These are phyloP conservation scores for Macaca mulatta DNA, from an alignment of 2,113 vertebrate species.

Conservation along the genomic window DNA sequence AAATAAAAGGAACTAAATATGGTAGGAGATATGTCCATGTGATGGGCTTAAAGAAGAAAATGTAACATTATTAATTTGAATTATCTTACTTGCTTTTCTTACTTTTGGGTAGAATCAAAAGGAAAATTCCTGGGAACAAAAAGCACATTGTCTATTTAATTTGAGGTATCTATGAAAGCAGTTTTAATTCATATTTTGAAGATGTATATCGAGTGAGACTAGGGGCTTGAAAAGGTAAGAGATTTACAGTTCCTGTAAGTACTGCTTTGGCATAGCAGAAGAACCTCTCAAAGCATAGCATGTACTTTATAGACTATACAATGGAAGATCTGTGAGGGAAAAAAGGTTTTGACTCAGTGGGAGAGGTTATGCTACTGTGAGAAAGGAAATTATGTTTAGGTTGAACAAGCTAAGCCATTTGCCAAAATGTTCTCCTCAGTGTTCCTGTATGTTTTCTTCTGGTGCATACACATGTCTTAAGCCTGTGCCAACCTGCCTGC, in stretches of 20 bases:
- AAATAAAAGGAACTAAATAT: background rate
- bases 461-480: rapidly evolving
- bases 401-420: background rate
- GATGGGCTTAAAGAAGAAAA: background rate
- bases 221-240: background rate
- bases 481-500: background rate
- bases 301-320: background rate
- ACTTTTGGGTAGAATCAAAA: background rate
- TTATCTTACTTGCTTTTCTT: background rate
- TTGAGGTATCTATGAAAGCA: background rate
- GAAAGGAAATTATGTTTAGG: background rate
- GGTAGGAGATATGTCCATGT: background rate
- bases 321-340: background rate
- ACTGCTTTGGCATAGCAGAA: background rate
- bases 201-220: no score
- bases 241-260: background rate
- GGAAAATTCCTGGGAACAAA: background rate
- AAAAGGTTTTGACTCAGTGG: background rate
- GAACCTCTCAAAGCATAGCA: background rate
- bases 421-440: background rate
- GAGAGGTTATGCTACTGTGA: background rate
- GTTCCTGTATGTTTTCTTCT: background rate
- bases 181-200: background rate
- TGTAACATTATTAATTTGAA: background rate
- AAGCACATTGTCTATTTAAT: background rate